Base-by-base conservation (phyloP, 1,140 invertebrate genomes). In the Cepaea nemoralis region DNA sequence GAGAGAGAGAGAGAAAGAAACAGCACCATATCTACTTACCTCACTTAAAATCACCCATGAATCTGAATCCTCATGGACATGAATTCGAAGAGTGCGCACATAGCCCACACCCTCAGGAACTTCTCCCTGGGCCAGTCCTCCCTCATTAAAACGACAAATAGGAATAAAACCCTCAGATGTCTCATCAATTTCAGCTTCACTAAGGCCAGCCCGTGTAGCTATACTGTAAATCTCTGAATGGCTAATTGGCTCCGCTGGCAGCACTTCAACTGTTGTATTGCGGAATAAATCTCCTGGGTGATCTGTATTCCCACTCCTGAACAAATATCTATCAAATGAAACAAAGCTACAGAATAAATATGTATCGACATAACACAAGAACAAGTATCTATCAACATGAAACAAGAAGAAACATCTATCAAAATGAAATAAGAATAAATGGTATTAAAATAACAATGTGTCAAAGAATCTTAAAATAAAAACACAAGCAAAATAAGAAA, bases 271-370 rank as follows among this genome's bases (percentile, higher is more conserved):
- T 0, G 95, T 95, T 1, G 97, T 96, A 86, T 98, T 96, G 87
- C 95, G 95, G 89, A 98, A 96, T 85, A 95, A 95, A 92, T 99
- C 97, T 16, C 95, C 95, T 0, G 95, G 95, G 93, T 98, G 97
- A 87, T 98, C 96, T 5, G 94, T 94, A 91, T 98, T 98, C 31
- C 97, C 97, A 92, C 96, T 98, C 80, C 96, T 94, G 89, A 99
- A 96, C 82, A 95, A 93, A 91, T 94, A 98, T 83, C 96, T 97
- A 92, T 59, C 92, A 80, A 86, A 82, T 77, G 74, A 78, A 50
- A 24, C 3, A 55, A 5, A 55, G 22, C 2, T 55, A 55, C 19
- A 14, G 8, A 55, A n/a, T n/a, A n/a, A n/a, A n/a, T n/a, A n/a
- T n/a, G n/a, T n/a, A n/a, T n/a, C n/a, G n/a, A n/a, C n/a, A n/a